Conservation (phyloP, 2,797 vertebrate genomes). For the Tokudaia tokunoshimensis region DNA sequence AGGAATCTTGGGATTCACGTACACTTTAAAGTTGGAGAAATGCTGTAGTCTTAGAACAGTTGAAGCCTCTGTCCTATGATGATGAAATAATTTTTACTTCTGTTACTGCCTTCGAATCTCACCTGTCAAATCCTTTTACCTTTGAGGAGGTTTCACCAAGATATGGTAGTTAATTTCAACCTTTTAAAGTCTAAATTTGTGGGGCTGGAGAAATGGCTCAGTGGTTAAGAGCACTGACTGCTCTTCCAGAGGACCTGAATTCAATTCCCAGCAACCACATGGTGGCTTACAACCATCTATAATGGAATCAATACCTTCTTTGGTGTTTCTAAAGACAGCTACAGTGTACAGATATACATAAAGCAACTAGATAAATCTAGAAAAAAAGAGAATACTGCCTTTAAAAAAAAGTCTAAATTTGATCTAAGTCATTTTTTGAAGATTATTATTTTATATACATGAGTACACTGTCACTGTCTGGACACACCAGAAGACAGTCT, state of each 20-base stretch:
- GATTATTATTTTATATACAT: neutral
- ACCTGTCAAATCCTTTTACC: neutral
- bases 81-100: constrained; percentile 41
- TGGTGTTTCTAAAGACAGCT: too few relatives aligned
- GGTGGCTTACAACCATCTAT: too few relatives aligned
- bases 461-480: neutral
- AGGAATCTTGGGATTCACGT: constrained; percentile 9
- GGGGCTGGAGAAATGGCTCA: too few relatives aligned
- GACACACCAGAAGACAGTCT: neutral
- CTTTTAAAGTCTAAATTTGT: constrained; percentile 13
- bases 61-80: neutral
- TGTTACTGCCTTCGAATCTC: neutral
- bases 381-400: too few relatives aligned
- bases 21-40: constrained; percentile 27
- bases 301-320: too few relatives aligned
- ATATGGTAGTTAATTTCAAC: constrained; percentile 30
- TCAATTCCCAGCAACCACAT: too few relatives aligned
- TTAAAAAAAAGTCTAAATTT: neutral
- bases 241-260: too few relatives aligned
- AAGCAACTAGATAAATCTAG: too few relatives aligned
- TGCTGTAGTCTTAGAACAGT: neutral
- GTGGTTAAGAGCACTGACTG: too few relatives aligned
- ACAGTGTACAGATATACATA: too few relatives aligned
- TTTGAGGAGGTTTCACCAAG: constrained; percentile 34
- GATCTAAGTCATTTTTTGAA: constrained; percentile 37